Evolutionary conservation across 2,888 invertebrate genomes (phyloP), one percentile per base, ranked within the genome.

Genomic region (Drosophila multiciliata): DNA sequence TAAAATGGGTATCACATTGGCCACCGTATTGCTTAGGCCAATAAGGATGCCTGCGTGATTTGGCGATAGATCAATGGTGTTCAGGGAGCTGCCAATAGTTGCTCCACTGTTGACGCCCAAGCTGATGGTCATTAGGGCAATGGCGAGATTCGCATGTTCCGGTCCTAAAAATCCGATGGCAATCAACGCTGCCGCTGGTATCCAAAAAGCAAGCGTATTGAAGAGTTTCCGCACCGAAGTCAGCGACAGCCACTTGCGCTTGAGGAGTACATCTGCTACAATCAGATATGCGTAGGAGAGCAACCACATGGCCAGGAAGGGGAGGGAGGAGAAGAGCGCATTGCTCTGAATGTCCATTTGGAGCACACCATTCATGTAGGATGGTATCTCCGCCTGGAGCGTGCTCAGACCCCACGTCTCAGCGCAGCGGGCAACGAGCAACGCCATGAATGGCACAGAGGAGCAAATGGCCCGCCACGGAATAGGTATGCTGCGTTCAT

Each of bases 371-470:
- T 94, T 94, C 94, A 96, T 94, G 83, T 96, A 96, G 0, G 94
- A 94, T 0, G 96, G 96, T 77, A 95, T 95, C 89, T 96, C 95
- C 0, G 95, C 95, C 77, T 96, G 93, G 15, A 96, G 92, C 0
- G 95, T 96, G 94, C 95, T 95, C 87, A 95, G 95, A 0, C 96
- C 96, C 95, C 96, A 96, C 75, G 95, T 95, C 79, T 95, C 95
- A 0, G 95, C 94, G 68, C 94, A 94, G 87, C 96, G 95, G 0
- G 94, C 0, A 94, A 94, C 91, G 5, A 94, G 90, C 4, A 92
- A 70, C 0, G 91, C 89, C 94, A 95, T 94, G 91, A 96, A 94
- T 0, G 96, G 96, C 3, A 94, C 82, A 0, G 96, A 96, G 0
- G 94, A 94, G 15, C 95, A 91, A 17, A 96, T 96, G 35, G 93